These are phyloP conservation scores for Camponotus pennsylvanicus DNA, from an alignment of 1,140 invertebrate genomes.

Conservation along the genomic window DNA sequence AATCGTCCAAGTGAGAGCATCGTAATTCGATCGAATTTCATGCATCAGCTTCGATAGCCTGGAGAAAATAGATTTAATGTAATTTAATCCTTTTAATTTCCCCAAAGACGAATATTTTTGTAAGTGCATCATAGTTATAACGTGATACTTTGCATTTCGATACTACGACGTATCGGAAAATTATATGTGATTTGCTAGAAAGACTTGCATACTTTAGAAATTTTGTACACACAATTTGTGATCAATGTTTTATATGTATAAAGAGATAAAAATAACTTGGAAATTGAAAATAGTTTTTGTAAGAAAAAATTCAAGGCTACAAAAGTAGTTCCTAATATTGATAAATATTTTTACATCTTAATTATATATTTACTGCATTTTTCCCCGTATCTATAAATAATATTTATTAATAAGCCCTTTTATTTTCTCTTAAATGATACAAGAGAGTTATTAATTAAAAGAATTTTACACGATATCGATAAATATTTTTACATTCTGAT, in stretches of 20 bases:
- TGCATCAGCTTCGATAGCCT: not conserved
- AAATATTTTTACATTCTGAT: no score
- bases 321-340: not conserved
- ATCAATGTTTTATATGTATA: not conserved
- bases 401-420: no score
- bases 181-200: not conserved
- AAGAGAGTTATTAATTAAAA: no score
- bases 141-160: constrained; percentile 35
- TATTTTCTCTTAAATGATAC: no score
- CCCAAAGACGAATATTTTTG: constrained; percentile 15
- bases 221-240: not conserved
- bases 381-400: no score
- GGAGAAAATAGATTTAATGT: constrained; percentile 19
- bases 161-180: not conserved
- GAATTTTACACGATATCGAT: no score
- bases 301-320: not conserved
- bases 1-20: not conserved
- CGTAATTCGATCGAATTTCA: constrained; percentile 49
- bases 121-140: constrained; percentile 5
- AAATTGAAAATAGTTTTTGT: constrained; percentile 15
- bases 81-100: constrained; percentile 46
- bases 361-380: no score
- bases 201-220: constrained; percentile 3
- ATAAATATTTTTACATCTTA: no score
- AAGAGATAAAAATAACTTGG: constrained; percentile 15